Evolutionary conservation across 2,113 vertebrate genomes (phyloP), one percentile per base, ranked within the genome.

Genomic region (Albula glossodonta): DNA sequence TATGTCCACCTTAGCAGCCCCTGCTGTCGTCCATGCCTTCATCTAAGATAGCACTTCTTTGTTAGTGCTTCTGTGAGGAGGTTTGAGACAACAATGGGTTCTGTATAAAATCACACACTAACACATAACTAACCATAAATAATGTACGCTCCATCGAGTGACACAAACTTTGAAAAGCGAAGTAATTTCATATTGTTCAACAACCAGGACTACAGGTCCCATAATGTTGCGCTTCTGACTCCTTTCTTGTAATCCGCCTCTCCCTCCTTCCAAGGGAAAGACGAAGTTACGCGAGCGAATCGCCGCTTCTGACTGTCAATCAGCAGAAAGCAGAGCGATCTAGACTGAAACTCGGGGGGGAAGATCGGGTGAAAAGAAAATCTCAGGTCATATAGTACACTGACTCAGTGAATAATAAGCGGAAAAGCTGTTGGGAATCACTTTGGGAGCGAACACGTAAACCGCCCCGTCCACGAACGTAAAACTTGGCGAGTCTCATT

Each of bases 221-320:
- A 94, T 87, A 84, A 89, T 88, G 85, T 49, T 84, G 57, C 63
- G 17, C 86, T 51, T 15, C 12, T 66, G 57, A 77, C 84, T 63
- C 83, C 87, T 87, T 87, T 90, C 89, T 88, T 85, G 84, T 84
- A 87, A 89, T 89, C 93, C 88, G 87, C 92, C 92, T 89, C 93
- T 92, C 90, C 90, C 85, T 86, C 79, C 87, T 87, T 94, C 85
- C 88, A 86, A 84, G 92, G 91, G 93, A 93, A 94, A 78, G 81
- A 57, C 80, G 15, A 81, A 78, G 52, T 83, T 83, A 22, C 74
- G 86, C 25, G 86, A 83, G 82, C 86, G 93, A 89, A 86, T 89
- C 89, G 89, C 93, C 92, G 90, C 87, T 93, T 90, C 88, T 89
- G 90, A 90, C 91, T 93, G 95, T 95, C 95, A 95, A 94, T 95